Evolutionary conservation across 2,113 vertebrate genomes (phyloP).

Genomic region (Neolamprologus brichardi): DNA sequence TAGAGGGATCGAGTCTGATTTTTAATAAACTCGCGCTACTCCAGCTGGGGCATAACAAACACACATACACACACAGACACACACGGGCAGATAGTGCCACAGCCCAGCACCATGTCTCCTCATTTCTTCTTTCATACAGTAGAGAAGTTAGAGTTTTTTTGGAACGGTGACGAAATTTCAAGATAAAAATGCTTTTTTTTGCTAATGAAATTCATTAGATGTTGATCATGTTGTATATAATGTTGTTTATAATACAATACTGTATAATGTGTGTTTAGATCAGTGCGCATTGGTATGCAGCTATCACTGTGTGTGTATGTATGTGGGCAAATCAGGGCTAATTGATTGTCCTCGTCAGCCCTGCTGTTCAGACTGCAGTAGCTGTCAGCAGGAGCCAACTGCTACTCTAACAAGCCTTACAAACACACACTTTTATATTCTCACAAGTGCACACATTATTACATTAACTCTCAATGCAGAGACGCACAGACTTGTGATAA

Average conservation of each 20-base stretch:
- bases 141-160: background rate
- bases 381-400: conserved; percentile 61
- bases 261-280: background rate
- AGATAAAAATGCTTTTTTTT: background rate
- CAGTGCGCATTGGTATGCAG: background rate
- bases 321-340: conserved; percentile 27
- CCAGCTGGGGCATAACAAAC: conserved; percentile 18
- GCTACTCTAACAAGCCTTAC: conserved; percentile 51
- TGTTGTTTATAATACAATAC: background rate
- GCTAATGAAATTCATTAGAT: background rate
- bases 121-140: background rate
- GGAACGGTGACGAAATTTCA: background rate
- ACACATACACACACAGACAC: background rate
- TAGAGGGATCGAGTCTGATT: conserved; percentile 31
- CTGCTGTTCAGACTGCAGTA: conserved; percentile 59
- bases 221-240: background rate
- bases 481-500: background rate
- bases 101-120: background rate
- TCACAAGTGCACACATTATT: background rate
- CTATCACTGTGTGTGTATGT: background rate
- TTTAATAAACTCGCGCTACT: conserved; percentile 42
- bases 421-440: background rate
- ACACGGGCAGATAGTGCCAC: background rate
- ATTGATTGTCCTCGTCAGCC: conserved; percentile 66
- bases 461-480: background rate